These are phyloP conservation scores for Furnarius figulus DNA, from an alignment of 2,113 vertebrate species.

Conservation along the genomic window DNA sequence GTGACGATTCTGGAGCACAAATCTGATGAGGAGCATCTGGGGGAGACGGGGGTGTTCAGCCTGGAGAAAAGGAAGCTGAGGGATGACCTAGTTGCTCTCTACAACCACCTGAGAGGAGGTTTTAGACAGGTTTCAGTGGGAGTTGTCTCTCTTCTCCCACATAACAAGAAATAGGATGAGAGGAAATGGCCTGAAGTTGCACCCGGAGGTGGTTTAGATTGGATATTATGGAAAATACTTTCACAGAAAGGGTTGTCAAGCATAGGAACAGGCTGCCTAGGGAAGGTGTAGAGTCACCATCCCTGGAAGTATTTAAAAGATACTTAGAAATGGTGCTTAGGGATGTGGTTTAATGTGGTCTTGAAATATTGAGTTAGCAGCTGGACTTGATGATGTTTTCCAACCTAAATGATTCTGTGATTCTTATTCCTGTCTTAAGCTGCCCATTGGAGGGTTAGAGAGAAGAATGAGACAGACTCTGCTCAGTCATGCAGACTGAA, in stretches of 20 bases:
- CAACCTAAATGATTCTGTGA: background rate
- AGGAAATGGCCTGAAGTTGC: background rate
- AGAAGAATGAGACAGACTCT: background rate
- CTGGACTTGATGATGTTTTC: background rate
- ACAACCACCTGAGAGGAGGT: background rate
- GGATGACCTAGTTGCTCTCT: fast-evolving
- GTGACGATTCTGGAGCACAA: background rate
- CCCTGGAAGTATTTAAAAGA: background rate
- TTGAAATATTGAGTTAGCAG: background rate
- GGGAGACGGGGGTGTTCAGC: background rate
- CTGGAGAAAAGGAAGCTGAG: background rate
- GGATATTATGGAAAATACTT: background rate
- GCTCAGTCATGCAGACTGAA: background rate
- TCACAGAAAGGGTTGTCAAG: background rate
- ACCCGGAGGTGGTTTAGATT: background rate
- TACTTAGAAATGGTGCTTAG: fast-evolving
- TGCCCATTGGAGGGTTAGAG: background rate
- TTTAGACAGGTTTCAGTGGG: background rate
- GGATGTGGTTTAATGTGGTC: background rate
- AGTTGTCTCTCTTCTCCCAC: background rate
- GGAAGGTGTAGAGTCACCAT: background rate
- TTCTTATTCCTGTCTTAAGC: background rate
- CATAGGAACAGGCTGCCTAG: background rate
- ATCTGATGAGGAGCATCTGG: fast-evolving
- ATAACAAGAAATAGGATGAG: background rate